Evolutionary conservation across 2,888 invertebrate species (phyloP).

Genomic region (Epinotia ramella): DNA sequence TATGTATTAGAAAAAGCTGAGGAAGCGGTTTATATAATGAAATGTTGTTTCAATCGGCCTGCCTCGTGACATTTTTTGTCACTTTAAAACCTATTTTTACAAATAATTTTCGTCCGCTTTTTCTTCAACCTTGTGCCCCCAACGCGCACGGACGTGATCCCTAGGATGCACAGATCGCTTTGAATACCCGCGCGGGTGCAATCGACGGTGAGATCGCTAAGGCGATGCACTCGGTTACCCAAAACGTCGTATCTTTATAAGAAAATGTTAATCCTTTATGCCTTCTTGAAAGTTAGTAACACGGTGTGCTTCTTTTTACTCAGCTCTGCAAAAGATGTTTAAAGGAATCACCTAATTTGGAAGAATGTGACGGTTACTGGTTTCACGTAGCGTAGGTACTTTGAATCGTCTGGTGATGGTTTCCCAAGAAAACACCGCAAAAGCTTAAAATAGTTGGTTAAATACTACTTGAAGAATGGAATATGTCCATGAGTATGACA

Average conservation of each 20-base stretch:
- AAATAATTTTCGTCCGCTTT: not conserved
- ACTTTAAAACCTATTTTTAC: not conserved
- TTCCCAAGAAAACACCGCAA: too few relatives aligned
- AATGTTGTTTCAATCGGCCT: too few relatives aligned
- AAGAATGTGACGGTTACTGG: slow-evolving; percentile 2
- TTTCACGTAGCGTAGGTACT: not conserved
- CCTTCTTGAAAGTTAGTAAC: not conserved
- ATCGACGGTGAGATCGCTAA: slow-evolving; percentile 40
- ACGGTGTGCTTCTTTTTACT: slow-evolving; percentile 12
- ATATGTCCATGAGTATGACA: too few relatives aligned
- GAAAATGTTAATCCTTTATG: not conserved
- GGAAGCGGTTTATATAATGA: too few relatives aligned
- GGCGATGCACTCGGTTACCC: slow-evolving; percentile 18
- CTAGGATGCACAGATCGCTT: slow-evolving; percentile 44
- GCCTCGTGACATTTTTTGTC: too few relatives aligned
- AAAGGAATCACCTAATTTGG: slow-evolving; percentile 19
- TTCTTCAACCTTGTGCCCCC: not conserved
- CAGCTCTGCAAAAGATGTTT: slow-evolving; percentile 3
- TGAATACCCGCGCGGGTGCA: slow-evolving; percentile 45
- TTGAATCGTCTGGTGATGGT: too few relatives aligned
- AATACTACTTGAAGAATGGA: too few relatives aligned
- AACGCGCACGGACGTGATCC: slow-evolving; percentile 36
- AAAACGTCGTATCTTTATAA: slow-evolving; percentile 16
- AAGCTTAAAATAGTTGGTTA: not conserved
- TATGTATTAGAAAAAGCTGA: too few relatives aligned